Percentiles rank a stretch among this genome's conserved stretches.
Conservation (phyloP, 2,113 vertebrate species). For the Stegostoma tigrinum region DNA sequence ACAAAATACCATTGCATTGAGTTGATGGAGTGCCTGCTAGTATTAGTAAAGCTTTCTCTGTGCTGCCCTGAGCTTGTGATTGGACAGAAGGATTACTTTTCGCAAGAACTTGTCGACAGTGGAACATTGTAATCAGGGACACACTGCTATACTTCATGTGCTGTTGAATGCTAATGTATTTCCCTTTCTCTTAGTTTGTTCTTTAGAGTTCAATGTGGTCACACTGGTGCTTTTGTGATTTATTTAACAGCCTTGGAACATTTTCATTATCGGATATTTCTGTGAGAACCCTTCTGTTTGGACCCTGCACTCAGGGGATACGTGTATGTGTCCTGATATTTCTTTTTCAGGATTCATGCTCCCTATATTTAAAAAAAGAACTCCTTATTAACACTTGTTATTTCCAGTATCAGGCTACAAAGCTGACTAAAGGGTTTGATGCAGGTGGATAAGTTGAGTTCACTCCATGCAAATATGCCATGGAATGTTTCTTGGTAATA, state of each 20-base stretch:
- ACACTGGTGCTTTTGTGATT: conserved; percentile 25
- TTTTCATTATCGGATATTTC: neutral
- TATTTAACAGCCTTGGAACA: neutral
- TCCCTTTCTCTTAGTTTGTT: neutral
- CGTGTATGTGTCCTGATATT: neutral
- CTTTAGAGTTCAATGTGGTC: neutral
- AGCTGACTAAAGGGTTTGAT: neutral
- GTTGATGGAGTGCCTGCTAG: neutral
- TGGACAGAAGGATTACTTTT: neutral
- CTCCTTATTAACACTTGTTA: neutral
- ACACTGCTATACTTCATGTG: neutral
- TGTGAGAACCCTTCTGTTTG: neutral
- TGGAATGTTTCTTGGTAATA: neutral
- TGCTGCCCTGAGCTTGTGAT: neutral
- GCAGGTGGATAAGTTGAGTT: neutral
- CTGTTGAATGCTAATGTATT: conserved; percentile 24
- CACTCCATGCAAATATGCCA: neutral
- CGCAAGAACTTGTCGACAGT: neutral
- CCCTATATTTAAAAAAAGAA: neutral
- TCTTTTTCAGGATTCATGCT: neutral
- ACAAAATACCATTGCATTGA: conserved; percentile 1
- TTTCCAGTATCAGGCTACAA: neutral
- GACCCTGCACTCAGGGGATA: neutral
- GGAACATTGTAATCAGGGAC: conserved; percentile 11
- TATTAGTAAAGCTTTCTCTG: neutral